Evolutionary conservation across 2,888 invertebrate genomes (phyloP), one percentile per base, ranked within the genome.

Genomic region (Clepsis dumicolana): DNA sequence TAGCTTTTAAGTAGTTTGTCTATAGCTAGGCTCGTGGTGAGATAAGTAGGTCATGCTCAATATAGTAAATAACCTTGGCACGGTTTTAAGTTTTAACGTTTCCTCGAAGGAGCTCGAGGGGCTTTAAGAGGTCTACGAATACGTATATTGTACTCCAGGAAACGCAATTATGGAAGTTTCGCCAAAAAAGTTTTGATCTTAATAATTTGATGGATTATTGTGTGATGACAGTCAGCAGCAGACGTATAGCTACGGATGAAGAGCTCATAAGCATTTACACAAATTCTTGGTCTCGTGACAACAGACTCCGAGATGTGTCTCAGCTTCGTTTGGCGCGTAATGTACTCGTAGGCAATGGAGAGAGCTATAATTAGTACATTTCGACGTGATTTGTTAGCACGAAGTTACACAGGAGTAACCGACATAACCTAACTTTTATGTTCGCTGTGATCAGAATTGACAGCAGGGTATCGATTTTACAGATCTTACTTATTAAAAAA

Each of bases 41-140:
- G 5, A 48, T 48, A 56, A 64, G 61, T 66, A 61, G 66, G 66
- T 61, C 66, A 66, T 54, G 61, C 41, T 21, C 21, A 32, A 61
- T n/a, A 32, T 44, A 66, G 66, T 54, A 61, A 54, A 35, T 24
- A 41, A 54, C 66, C 66, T 66, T 66, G 59, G 18, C 44, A 54
- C 32, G 29, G 44, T 53, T 66, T 54, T 24, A 53, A 66, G 53
- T 54, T 54, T 54, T 53, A 48, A 56, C 66, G 44, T 66, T 53
- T 54, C 32, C 61, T 54, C 14, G 25, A 14, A 53, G 29, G 10
- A 53, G 60, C 25, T 60, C 53, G 53, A 18, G 29, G 29, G 54
- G 18, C 38, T 61, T 18, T 21, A 25, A n/a, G 53, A 50, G 18
- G 25, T 21, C 54, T 44, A 25, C 16, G 41, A 41, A 1, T 52